Conservation (phyloP, 2,797 vertebrate species). For the Aselliscus stoliczkanus region DNA sequence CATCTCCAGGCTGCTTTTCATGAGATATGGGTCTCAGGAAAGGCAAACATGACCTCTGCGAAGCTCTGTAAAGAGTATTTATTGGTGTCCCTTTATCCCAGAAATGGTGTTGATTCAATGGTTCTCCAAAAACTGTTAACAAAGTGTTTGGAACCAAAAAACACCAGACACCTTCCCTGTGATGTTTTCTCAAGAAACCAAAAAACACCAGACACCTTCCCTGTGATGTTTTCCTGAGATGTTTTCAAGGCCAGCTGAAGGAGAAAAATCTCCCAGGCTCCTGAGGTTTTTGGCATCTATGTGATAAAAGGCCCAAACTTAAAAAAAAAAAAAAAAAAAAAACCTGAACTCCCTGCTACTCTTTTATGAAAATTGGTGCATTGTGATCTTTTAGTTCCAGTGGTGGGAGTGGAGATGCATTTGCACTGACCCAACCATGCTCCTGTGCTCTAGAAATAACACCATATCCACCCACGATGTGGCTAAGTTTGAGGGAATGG, state of each 20-base stretch:
- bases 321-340: background rate
- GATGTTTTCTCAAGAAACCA: too few species aligned
- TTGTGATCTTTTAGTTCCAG: background rate
- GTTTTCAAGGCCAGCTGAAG: background rate
- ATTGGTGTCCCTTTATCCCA: background rate
- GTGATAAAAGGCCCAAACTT: background rate
- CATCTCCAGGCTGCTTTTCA: background rate
- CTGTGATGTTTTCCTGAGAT: too few species aligned
- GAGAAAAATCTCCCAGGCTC: slow-evolving; percentile 1
- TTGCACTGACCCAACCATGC: background rate
- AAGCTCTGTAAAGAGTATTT: background rate
- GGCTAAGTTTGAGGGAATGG: background rate
- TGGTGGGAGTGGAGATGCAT: background rate
- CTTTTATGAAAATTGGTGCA: background rate
- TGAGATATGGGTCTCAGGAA: background rate
- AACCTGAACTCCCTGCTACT: background rate
- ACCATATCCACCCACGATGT: too few species aligned
- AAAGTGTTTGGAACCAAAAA: slow-evolving; percentile 6
- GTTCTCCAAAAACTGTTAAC: background rate
- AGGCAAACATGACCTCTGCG: background rate
- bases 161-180: background rate
- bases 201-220: background rate
- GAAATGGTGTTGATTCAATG: background rate
- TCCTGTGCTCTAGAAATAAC: background rate
- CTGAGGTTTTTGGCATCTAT: background rate